phyloP scores from a whole-genome alignment of 1,140 invertebrate species.

The Euwallacea similis region DNA sequence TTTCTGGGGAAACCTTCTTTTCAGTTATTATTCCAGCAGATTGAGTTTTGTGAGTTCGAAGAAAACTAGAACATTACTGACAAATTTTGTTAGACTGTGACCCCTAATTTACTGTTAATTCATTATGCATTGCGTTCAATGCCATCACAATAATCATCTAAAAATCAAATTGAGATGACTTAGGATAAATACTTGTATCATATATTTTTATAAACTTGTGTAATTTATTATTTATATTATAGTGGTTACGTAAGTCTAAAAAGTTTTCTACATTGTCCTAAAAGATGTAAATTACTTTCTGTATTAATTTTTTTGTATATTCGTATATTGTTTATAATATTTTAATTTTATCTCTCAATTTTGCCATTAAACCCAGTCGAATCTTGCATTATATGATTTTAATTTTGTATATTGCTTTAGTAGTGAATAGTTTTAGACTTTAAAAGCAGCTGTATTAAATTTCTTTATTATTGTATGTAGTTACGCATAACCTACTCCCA shows the following conservation, averaged over 20 bases:
- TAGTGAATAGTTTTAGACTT: too few relatives aligned
- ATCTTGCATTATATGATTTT: conserved; percentile 6
- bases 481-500: too few relatives aligned
- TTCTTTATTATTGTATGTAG: too few relatives aligned
- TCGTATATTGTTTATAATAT: conserved; percentile 4
- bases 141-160: conserved; percentile 8
- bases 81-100: too few relatives aligned
- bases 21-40: too few relatives aligned
- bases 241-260: not conserved
- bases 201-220: conserved; percentile 51
- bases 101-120: too few relatives aligned
- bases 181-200: conserved; percentile 42
- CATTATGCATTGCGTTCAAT: too few relatives aligned
- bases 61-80: too few relatives aligned
- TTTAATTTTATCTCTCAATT: not conserved
- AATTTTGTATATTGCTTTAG: not conserved
- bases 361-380: not conserved
- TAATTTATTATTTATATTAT: conserved; percentile 50
- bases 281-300: conserved; percentile 24
- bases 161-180: conserved; percentile 15
- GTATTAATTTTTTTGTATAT: conserved; percentile 29
- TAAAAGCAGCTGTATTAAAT: too few relatives aligned
- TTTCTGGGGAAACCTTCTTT: too few relatives aligned
- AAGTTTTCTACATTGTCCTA: conserved; percentile 22
- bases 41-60: too few relatives aligned